A percentile compares a stretch with the other conserved stretches of the same genome.
These are phyloP conservation scores for Microplitis manilae DNA, from an alignment of 2,888 invertebrate genomes.

Conservation along the genomic window DNA sequence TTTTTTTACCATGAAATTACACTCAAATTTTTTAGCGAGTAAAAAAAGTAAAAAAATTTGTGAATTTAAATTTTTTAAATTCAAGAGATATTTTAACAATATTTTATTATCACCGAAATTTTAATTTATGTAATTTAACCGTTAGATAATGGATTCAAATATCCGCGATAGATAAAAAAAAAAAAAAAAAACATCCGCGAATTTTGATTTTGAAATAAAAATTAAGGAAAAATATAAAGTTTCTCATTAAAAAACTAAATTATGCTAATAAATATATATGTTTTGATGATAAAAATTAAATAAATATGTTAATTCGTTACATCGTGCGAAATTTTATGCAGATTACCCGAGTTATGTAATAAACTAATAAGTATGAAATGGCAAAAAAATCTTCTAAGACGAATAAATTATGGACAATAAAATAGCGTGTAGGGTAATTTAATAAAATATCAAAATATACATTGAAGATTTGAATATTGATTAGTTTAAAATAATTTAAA, in stretches of 20 bases:
- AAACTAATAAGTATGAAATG: background rate
- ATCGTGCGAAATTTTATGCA: background rate
- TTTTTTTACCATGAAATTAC: background rate
- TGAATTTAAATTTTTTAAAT: no score
- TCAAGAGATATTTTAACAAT: no score
- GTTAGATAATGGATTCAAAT: no score
- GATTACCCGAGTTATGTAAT: background rate
- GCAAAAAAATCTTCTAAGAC: background rate
- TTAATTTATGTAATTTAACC: no score
- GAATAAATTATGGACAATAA: background rate
- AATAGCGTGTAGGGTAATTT: background rate
- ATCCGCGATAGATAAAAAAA: no score
- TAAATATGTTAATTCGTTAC: background rate
- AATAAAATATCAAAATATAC: background rate
- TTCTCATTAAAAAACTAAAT: background rate
- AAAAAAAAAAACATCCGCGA: no score
- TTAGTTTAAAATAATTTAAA: slow-evolving; percentile 22
- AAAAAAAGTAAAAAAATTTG: background rate
- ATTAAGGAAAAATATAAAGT: no score
- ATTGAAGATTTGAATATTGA: background rate
- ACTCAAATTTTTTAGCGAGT: background rate
- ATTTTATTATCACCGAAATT: no score
- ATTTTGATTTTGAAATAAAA: no score
- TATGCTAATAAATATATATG: background rate
- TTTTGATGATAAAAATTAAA: background rate